These are phyloP conservation scores for Elegia similella DNA, from an alignment of 2,888 invertebrate genomes.

Conservation along the genomic window DNA sequence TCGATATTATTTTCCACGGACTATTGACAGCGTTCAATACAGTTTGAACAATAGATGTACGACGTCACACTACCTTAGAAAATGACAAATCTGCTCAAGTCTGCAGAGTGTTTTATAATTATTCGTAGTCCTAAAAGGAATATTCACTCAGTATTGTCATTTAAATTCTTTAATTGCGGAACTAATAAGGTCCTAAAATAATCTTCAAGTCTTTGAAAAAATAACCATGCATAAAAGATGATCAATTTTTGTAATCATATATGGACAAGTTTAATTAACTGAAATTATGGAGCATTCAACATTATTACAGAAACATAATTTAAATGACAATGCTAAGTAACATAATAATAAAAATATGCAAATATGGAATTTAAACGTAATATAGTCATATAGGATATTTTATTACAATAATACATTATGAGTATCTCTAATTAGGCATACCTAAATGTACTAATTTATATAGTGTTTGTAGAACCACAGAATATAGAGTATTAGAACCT, in stretches of 20 bases:
- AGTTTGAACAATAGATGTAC: slow-evolving; percentile 41
- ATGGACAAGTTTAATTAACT: background rate
- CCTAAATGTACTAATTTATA: too few relatives aligned
- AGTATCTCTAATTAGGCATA: too few relatives aligned
- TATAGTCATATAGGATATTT: background rate
- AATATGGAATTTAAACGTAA: background rate
- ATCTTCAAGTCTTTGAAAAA: background rate
- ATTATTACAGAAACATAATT: background rate
- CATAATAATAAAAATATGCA: background rate
- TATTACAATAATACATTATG: too few relatives aligned
- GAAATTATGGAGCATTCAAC: background rate
- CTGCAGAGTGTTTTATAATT: background rate
- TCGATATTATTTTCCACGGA: slow-evolving; percentile 54
- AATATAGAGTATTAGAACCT: too few relatives aligned
- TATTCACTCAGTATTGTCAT: background rate
- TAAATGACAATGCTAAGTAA: background rate
- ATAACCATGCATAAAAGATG: background rate
- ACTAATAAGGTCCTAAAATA: background rate
- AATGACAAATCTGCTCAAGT: background rate
- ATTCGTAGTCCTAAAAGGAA: background rate
- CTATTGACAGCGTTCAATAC: slow-evolving; percentile 46
- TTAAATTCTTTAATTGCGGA: background rate
- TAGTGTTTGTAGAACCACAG: too few relatives aligned
- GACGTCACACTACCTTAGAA: slow-evolving; percentile 34
- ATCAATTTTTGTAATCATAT: background rate